Conservation (phyloP, 2,797 vertebrate species). For the Knipowitschia caucasica region DNA sequence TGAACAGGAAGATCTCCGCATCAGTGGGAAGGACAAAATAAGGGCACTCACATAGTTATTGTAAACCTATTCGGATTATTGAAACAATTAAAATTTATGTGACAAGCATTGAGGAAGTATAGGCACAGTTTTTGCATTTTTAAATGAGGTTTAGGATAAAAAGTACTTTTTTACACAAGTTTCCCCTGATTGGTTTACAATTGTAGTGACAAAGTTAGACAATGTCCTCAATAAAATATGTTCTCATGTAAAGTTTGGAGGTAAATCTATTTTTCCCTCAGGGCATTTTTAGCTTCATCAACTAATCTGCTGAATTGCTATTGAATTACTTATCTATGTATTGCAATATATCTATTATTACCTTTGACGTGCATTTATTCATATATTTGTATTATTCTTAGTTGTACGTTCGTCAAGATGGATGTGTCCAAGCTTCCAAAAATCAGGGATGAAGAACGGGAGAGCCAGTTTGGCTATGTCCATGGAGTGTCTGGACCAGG, state of each 20-base stretch:
- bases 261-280: background rate
- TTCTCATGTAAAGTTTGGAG: background rate
- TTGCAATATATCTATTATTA: background rate
- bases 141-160: too few species aligned
- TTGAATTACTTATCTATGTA: background rate
- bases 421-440: slow-evolving; percentile 88
- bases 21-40: slow-evolving; percentile 59
- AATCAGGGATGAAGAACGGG: slow-evolving; percentile 87
- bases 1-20: slow-evolving; percentile 52
- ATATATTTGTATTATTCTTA: background rate
- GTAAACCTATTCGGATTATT: slow-evolving; percentile 3
- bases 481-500: slow-evolving; percentile 93
- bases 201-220: background rate
- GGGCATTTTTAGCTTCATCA: background rate
- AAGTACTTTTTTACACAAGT: too few species aligned
- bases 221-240: background rate
- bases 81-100: background rate
- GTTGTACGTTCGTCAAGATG: slow-evolving; percentile 69
- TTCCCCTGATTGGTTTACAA: background rate
- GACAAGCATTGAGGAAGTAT: slow-evolving; percentile 1
- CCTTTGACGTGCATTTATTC: background rate
- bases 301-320: background rate
- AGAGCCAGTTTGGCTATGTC: slow-evolving; percentile 87
- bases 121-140: background rate
- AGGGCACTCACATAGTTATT: slow-evolving; percentile 44